phyloP scores from a whole-genome alignment of 2,888 invertebrate species.

The Euplagia quadripunctaria region DNA sequence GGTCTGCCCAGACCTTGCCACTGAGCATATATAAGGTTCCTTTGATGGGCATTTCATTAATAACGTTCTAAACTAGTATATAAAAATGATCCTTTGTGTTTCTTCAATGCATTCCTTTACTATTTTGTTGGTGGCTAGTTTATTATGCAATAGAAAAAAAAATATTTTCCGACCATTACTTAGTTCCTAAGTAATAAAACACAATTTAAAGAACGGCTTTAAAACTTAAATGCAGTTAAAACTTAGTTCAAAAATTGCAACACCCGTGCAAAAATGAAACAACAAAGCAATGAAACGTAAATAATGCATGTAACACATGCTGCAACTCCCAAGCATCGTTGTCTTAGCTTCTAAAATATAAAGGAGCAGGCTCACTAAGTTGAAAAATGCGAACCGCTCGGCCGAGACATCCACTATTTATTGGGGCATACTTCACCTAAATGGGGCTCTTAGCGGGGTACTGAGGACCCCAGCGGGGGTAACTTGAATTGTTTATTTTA shows the following conservation, averaged over 20 bases:
- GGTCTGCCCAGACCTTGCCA: too few relatives aligned
- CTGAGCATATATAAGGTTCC: too few relatives aligned
- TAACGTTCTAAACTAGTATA: too few relatives aligned
- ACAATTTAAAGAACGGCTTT: background rate
- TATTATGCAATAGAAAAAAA: background rate
- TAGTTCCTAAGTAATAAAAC: background rate
- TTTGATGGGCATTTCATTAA: too few relatives aligned
- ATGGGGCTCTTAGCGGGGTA: constrained; percentile 66
- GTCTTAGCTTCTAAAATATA: constrained; percentile 51
- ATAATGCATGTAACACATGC: constrained; percentile 41
- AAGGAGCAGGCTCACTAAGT: constrained; percentile 56
- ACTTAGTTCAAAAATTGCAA: background rate
- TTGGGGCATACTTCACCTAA: constrained; percentile 74
- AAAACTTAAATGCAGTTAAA: background rate
- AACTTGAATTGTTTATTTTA: constrained; percentile 64
- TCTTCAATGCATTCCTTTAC: too few relatives aligned
- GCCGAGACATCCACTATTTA: constrained; percentile 66
- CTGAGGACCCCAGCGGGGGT: constrained; percentile 38
- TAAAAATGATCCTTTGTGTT: too few relatives aligned
- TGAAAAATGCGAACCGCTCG: constrained; percentile 66
- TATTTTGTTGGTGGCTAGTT: too few relatives aligned
- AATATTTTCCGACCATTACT: background rate
- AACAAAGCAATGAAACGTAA: constrained; percentile 38
- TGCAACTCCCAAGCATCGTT: constrained; percentile 46
- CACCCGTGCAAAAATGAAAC: constrained; percentile 10